Percentiles rank a stretch among this genome's conserved stretches.
Evolutionary conservation across 2,888 invertebrate genomes (phyloP).

Genomic region (Apeira syringaria): DNA sequence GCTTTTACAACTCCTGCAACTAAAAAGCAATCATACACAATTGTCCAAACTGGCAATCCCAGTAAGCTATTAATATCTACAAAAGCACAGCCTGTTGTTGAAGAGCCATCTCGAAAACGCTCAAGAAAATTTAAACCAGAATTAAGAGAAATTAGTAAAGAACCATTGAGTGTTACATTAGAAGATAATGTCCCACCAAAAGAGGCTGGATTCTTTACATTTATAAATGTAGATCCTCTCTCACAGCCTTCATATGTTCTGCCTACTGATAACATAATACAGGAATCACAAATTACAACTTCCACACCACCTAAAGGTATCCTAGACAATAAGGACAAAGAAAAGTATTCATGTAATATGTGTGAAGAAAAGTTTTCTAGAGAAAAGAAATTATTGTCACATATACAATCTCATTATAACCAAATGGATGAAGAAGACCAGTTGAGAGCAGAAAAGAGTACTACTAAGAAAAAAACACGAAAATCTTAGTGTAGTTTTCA

Average conservation of each 20-base stretch:
- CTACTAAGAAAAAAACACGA: slow-evolving; percentile 36
- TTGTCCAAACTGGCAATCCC: slow-evolving; percentile 73
- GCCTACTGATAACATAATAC: slow-evolving; percentile 70
- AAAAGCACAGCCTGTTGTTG: slow-evolving; percentile 48
- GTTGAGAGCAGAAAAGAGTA: slow-evolving; percentile 37
- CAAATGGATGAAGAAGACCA: slow-evolving; percentile 68
- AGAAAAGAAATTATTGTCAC: slow-evolving; percentile 69
- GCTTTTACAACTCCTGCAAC: slow-evolving; percentile 62
- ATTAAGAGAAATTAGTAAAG: slow-evolving; percentile 23
- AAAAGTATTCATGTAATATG: slow-evolving; percentile 67
- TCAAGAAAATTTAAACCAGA: slow-evolving; percentile 45
- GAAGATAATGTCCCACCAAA: slow-evolving; percentile 53
- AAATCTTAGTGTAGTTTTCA: slow-evolving; percentile 30
- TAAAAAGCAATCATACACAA: slow-evolving; percentile 73
- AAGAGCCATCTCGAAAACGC: slow-evolving; percentile 52
- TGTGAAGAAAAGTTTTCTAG: slow-evolving; percentile 64
- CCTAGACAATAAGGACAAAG: slow-evolving; percentile 39
- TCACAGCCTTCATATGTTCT: slow-evolving; percentile 70
- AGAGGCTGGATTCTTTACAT: slow-evolving; percentile 66
- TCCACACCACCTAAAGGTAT: slow-evolving; percentile 49
- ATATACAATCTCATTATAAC: slow-evolving; percentile 70
- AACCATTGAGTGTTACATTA: slow-evolving; percentile 54
- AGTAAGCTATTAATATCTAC: slow-evolving; percentile 75
- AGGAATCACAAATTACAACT: slow-evolving; percentile 74
- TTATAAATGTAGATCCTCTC: slow-evolving; percentile 74